Conservation (phyloP, 2,113 vertebrate genomes). For the Riparia riparia region DNA sequence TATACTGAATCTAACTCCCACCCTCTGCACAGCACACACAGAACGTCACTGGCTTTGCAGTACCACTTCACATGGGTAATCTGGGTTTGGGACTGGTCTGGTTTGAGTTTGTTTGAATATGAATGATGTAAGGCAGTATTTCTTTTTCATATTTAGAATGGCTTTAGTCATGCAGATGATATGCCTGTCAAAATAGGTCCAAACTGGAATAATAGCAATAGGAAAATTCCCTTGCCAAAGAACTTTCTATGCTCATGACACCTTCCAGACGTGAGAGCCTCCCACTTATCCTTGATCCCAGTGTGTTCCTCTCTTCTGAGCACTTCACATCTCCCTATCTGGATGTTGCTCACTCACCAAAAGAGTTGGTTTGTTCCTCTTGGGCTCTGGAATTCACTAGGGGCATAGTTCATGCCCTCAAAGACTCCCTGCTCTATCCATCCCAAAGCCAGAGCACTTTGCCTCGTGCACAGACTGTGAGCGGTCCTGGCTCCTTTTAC, state of each 20-base stretch:
- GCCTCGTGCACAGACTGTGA: rapidly evolving
- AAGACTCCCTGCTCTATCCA: neutral
- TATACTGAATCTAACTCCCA: neutral
- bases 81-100: neutral
- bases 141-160: neutral
- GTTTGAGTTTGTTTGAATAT: neutral
- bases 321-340: neutral
- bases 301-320: neutral
- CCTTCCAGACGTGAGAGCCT: rapidly evolving
- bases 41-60: neutral
- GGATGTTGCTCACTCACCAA: neutral
- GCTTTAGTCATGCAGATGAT: neutral
- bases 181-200: neutral
- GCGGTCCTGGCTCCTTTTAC: neutral
- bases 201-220: neutral
- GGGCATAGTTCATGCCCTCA: neutral
- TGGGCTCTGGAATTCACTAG: neutral
- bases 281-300: neutral
- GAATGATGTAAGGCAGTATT: neutral
- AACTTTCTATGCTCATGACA: neutral
- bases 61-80: neutral
- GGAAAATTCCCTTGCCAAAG: neutral
- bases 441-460: neutral
- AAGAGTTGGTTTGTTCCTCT: neutral
- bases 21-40: rapidly evolving